Evolutionary conservation across 2,888 invertebrate species (phyloP).

Genomic region (Limnephilus marmoratus): DNA sequence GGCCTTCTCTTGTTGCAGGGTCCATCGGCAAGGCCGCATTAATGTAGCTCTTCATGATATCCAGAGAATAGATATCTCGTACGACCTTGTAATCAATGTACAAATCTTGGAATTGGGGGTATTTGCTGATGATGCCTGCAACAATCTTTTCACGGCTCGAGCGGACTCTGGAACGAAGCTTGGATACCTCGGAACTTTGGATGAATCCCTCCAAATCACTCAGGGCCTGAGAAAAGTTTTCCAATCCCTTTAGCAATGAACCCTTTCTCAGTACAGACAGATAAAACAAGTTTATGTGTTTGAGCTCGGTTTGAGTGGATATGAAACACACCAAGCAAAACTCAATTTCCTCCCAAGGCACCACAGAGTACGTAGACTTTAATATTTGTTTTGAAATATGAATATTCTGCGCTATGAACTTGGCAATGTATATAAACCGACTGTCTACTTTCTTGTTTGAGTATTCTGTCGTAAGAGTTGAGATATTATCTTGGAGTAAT

Average conservation of each 20-base stretch:
- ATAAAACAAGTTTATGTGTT: neutral
- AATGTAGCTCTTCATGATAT: neutral
- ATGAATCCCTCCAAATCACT: neutral
- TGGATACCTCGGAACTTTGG: too few relatives aligned
- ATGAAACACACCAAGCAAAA: conserved; percentile 11
- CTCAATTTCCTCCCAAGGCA: conserved; percentile 32
- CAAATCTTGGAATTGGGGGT: neutral
- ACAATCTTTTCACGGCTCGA: neutral
- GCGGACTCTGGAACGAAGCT: neutral
- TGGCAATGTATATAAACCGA: conserved; percentile 2
- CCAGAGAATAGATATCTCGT: conserved; percentile 7
- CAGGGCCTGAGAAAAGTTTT: neutral
- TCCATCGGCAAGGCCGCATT: neutral
- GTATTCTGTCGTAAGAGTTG: too few relatives aligned
- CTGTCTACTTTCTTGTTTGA: neutral
- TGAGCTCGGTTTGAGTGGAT: neutral
- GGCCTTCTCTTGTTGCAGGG: neutral
- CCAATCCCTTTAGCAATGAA: neutral
- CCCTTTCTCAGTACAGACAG: neutral
- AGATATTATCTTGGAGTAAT: neutral
- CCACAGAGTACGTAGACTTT: neutral
- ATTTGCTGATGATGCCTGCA: neutral
- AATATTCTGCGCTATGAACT: conserved; percentile 2
- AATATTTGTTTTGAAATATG: neutral
- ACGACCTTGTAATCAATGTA: neutral